Evolutionary conservation across 2,888 invertebrate species (phyloP), one percentile per base, ranked within the genome.

Genomic region (Rotaria macrura): DNA sequence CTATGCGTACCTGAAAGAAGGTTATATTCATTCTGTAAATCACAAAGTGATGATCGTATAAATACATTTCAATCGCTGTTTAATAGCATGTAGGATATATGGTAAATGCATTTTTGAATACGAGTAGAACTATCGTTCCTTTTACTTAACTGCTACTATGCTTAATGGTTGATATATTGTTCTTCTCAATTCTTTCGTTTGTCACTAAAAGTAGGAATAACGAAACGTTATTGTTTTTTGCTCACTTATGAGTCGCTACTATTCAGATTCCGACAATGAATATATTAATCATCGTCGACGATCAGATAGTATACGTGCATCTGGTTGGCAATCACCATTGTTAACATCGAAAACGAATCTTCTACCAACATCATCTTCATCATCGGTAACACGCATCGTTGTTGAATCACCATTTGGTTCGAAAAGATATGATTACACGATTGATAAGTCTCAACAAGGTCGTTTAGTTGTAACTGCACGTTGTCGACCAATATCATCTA

Each of bases 341-440:
- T 25, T 9, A 54, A 25, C 54, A 34, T 65, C 6, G 34, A 12
- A 25, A 79, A n/a, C 23, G n/a, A 43, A 43, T n/a, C 14, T 49
- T 1, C 43, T 43, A 3, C 23, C 2, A 79, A 43, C 25, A 79
- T 79, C 79, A 2, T 29, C 29, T 29, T 40, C 40, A 1, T n/a
- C 40, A 5, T 43, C 79, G 7, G 2, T 79, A n/a, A 79, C n/a
- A 43, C 79, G 43, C 7, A 79, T 79, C n/a, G 79, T 79, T n/a
- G 79, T 79, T n/a, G 79, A 79, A 43, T 79, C 79, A 14, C 79
- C 79, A 43, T 79, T 43, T 79, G 65, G 29, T 65, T n/a, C 43
- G 14, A 40, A 79, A 79, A 79, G 43, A 79, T 79, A 43, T 43
- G 79, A 79, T n/a, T 79, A 43, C 43, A 20, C n/a, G 43, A 79